These are phyloP conservation scores for Trichogramma pretiosum DNA, from an alignment of 1,140 invertebrate genomes.

Conservation along the genomic window DNA sequence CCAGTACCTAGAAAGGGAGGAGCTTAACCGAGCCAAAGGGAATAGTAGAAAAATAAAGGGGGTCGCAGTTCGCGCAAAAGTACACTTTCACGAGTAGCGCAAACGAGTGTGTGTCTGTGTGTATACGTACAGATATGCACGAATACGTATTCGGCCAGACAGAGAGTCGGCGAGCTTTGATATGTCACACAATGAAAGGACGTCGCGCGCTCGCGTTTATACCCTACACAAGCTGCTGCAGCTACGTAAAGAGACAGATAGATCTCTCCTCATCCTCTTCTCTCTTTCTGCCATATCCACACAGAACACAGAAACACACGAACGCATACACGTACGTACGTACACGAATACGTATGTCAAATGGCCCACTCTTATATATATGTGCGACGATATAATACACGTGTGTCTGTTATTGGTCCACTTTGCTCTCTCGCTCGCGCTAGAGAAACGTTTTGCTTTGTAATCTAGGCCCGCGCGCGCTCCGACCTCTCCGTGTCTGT, in stretches of 20 bases:
- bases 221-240: not conserved
- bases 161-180: constrained; percentile 12
- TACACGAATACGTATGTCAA: constrained; percentile 6
- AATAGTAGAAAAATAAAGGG: not conserved
- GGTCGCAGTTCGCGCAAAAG: not conserved
- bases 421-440: not conserved
- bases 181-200: constrained; percentile 17
- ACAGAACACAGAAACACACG: no score
- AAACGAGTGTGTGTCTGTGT: not conserved
- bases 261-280: not conserved
- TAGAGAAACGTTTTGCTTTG: not conserved
- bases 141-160: not conserved
- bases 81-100: not conserved
- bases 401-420: constrained; percentile 13
- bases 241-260: not conserved
- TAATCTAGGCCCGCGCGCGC: not conserved
- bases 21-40: not conserved
- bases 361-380: not conserved
- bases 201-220: constrained; percentile 3
- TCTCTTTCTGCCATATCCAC: constrained; percentile 5
- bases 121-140: not conserved
- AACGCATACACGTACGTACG: no score
- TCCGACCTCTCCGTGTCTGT: constrained; percentile 2
- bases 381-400: not conserved
- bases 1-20: not conserved